These are phyloP conservation scores for Psilopsiagon aymara DNA, from an alignment of 2,113 vertebrate genomes.

Conservation along the genomic window DNA sequence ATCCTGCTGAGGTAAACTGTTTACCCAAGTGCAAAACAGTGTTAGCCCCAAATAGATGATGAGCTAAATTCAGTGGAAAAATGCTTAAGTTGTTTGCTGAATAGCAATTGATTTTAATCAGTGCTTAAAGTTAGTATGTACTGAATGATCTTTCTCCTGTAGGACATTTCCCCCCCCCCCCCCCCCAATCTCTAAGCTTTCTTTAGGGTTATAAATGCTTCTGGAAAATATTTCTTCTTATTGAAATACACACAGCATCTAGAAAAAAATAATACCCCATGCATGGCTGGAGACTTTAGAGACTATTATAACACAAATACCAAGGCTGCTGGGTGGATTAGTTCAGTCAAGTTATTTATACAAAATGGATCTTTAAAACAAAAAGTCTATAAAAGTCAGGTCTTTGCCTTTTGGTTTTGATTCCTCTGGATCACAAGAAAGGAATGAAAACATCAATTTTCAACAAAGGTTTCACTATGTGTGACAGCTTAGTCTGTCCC, in stretches of 20 bases:
- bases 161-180: background rate
- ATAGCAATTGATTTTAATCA: background rate
- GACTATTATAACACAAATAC: background rate
- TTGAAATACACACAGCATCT: background rate
- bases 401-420: background rate
- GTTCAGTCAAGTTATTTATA: background rate
- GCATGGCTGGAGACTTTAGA: background rate
- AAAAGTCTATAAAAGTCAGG: background rate
- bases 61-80: background rate
- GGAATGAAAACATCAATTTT: background rate
- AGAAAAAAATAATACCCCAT: background rate
- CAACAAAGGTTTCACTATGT: background rate
- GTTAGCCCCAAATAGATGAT: background rate
- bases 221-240: background rate
- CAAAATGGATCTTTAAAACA: background rate
- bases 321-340: background rate
- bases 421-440: background rate
- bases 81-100: background rate
- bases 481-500: background rate
- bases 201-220: background rate
- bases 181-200: background rate
- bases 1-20: background rate
- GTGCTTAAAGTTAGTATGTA: background rate
- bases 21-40: background rate
- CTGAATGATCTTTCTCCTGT: background rate